phyloP scores from a whole-genome alignment of 2,113 vertebrate genomes.

The Microcebus griseorufus region DNA sequence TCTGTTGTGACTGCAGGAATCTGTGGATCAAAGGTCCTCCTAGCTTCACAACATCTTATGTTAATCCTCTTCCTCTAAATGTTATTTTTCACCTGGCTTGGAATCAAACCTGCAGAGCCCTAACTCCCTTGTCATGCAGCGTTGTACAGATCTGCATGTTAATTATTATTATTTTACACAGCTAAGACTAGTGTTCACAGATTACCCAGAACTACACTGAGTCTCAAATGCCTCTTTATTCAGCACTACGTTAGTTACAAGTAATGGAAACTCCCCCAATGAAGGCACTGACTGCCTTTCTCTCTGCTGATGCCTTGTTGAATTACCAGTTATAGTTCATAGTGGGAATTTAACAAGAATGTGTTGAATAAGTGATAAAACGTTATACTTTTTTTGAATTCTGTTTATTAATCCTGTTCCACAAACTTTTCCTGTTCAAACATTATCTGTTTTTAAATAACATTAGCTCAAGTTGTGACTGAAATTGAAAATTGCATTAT shows the following conservation, averaged over 20 bases:
- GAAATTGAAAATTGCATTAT: not conserved
- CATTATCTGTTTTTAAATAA: not conserved
- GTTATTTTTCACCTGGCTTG: constrained; percentile 29
- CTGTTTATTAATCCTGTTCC: not conserved
- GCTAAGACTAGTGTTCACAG: not conserved
- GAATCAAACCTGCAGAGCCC: not conserved
- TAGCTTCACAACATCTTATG: not conserved
- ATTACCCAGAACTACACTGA: not conserved
- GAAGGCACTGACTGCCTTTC: not conserved
- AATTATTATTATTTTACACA: not conserved
- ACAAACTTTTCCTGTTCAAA: not conserved
- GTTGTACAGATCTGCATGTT: not conserved
- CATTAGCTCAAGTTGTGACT: not conserved
- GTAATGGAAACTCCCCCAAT: no score
- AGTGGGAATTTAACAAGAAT: not conserved
- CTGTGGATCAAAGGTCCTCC: not conserved
- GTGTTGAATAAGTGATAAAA: constrained; percentile 6
- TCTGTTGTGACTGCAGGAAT: not conserved
- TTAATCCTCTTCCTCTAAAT: not conserved
- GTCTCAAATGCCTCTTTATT: not conserved
- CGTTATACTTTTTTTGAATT: not conserved
- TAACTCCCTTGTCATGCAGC: not conserved
- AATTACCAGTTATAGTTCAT: not conserved
- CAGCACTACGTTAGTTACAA: not conserved
- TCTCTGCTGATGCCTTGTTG: not conserved